Percentiles rank a stretch among this genome's conserved stretches.
Evolutionary conservation across 2,888 invertebrate species (phyloP).

Genomic region (Cataglyphis albicans): DNA sequence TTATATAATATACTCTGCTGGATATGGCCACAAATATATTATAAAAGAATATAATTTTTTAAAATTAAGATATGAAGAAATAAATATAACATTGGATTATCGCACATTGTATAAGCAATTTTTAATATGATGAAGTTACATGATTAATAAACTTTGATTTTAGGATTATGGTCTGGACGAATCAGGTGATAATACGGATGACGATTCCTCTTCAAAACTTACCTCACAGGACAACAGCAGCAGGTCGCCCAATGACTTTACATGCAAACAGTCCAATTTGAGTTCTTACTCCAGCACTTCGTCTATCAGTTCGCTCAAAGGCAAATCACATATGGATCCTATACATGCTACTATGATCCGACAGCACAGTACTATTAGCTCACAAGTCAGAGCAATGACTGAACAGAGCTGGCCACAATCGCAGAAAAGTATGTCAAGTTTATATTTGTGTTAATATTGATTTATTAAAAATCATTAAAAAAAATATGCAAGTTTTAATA

Average conservation of each 20-base stretch:
- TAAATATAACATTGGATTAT: neutral
- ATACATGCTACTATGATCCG: constrained; percentile 81
- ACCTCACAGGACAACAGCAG: constrained; percentile 80
- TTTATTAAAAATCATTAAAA: neutral
- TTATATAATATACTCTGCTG: neutral
- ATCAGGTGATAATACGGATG: constrained; percentile 89
- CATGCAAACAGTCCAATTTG: constrained; percentile 82
- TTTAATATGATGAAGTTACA: neutral
- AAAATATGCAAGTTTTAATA: neutral
- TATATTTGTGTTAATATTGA: constrained; percentile 1
- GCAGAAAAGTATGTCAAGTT: constrained; percentile 79
- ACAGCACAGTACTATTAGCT: constrained; percentile 84
- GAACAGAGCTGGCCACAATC: constrained; percentile 84
- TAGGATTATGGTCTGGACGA: constrained; percentile 93
- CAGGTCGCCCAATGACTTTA: constrained; percentile 85
- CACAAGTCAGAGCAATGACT: constrained; percentile 85
- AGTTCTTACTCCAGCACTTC: constrained; percentile 85
- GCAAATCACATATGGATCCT: constrained; percentile 82
- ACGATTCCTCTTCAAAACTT: constrained; percentile 86
- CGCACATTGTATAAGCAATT: neutral
- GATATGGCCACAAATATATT: neutral
- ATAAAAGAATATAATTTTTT: neutral
- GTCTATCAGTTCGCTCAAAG: constrained; percentile 83
- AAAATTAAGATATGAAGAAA: constrained; percentile 1
- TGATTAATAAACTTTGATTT: constrained; percentile 52